A percentile compares a stretch with the other conserved stretches of the same genome.
phyloP scores from a whole-genome alignment of 2,888 invertebrate genomes.

The Leptinotarsa juncta region DNA sequence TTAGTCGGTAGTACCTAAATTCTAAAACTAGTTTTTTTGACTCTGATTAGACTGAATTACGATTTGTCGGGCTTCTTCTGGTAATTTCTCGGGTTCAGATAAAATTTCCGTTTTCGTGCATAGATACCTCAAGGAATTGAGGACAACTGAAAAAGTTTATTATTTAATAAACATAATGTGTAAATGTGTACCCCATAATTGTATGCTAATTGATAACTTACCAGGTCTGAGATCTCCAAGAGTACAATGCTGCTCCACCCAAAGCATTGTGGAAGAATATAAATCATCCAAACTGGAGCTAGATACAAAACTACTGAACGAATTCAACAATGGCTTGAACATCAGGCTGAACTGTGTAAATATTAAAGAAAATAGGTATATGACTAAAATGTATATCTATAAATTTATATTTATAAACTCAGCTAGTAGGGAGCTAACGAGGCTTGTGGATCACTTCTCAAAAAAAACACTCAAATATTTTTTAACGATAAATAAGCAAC shows the following conservation, averaged over 20 bases:
- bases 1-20: constrained; percentile 15
- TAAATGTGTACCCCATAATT: background rate
- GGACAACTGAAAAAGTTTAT: constrained; percentile 76
- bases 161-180: constrained; percentile 6
- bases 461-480: no score
- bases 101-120: constrained; percentile 94
- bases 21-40: constrained; percentile 38
- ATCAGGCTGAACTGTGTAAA: constrained; percentile 87
- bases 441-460: no score
- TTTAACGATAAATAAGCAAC: no score
- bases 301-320: constrained; percentile 92
- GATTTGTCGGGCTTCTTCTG: constrained; percentile 89
- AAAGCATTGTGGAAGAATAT: constrained; percentile 89
- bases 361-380: background rate
- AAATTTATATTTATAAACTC: no score
- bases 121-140: constrained; percentile 89
- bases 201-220: constrained; percentile 63
- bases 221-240: constrained; percentile 93
- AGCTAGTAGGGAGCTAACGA: no score
- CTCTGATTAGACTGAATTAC: constrained; percentile 61
- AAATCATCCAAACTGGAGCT: constrained; percentile 92
- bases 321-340: constrained; percentile 87
- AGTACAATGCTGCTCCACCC: constrained; percentile 98
- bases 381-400: no score
- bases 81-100: constrained; percentile 87